Base-by-base conservation (phyloP, 1,140 invertebrate species). In the Drosophila fuyamai region DNA sequence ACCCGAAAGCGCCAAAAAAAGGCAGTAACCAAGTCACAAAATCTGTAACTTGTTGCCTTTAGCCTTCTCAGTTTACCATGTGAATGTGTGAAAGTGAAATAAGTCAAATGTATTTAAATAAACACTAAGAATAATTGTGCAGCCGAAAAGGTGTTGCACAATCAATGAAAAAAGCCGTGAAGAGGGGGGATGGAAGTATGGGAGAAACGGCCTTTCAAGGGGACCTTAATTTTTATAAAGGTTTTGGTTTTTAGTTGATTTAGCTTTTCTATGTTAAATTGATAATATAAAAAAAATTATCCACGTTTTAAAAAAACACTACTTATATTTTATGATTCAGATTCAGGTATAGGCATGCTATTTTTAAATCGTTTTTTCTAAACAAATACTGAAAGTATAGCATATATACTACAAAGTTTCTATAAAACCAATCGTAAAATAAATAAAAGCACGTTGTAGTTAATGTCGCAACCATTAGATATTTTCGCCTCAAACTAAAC, bases 31-130 rank as follows among this genome's bases (percentile, higher is more conserved):
- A 48, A 48, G 16, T 14, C 48, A 14, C n/a, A 6, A 51, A 51
- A 14, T 54, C 16, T 23, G 32, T 36, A 10, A 3, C 59, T 38
- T 61, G 43, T 9, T 32, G 43, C 35, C 60, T 16, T 3, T 27
- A 27, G 32, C 41, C 55, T 46, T 66, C 27, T 14, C 32, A 54
- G 35, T 12, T 47, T 48, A 65, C 27, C 32, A 32, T 48, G 50
- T 67, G 48, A 54, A 40, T 55, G 62, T 70, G 32, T 58, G 65
- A 57, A 70, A 46, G 65, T 48, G 67, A 68, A 70, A 48, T 71
- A 71, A 71, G 67, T 70, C 10, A 57, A 71, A 70, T 71, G 63
- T 71, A 71, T 70, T 70, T 71, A 70, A 71, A 71, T 71, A 71
- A 71, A 71, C 67, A 71, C 65, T 55, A 70, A 57, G 65, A 16